Base-by-base conservation (phyloP, 2,797 vertebrate species). In the Poeciliopsis presidionis region DNA sequence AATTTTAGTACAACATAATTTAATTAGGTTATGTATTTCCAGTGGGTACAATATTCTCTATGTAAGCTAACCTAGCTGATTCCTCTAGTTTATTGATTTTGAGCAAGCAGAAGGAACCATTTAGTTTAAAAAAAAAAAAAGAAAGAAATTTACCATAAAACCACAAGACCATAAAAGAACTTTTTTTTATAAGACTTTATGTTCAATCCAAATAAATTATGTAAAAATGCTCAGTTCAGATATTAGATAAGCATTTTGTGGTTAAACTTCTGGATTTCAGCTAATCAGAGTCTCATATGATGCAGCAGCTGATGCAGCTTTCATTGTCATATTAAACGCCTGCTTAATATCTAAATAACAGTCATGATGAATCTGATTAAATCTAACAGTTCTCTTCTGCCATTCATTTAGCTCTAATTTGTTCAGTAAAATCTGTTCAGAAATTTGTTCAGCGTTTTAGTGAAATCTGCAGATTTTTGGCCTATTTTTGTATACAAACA, bases 381-480 rank as follows among this genome's bases (percentile, higher is more conserved):
- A 78, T 75, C 74, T 61, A 36, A 6, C 18, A 28, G 57, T 79
- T n/a, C 43, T 18, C 36, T 67, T 12, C 49, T 70, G 57, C 67
- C 28, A 79, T n/a, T 74, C 8, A 74, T 28, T 79, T 67, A 28
- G 2, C 7, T 4, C 22, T 65, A 2, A 72, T 55, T 46, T 25
- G 16, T 33, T 61, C 55, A 18, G 59, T 61, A 13, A 57, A 57
- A 57, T 57, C 55, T 57, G 55, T 57, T 57, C 55, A 57, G 55
- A n/a, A 28, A 59, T 59, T 59, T 28, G 47, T 72, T 78, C n/a
- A 9, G 53, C 16, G 6, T 39, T 25, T 9, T 11, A 30, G n/a
- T 71, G 25, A 69, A 18, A 71, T 51, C 11, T 20, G 43, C n/a
- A 61, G 49, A 53, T 81, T 49, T 79, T 77, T 51, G 71, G 13